These are phyloP conservation scores for Dendrolimus houi DNA, from an alignment of 2,888 invertebrate genomes.

Conservation along the genomic window DNA sequence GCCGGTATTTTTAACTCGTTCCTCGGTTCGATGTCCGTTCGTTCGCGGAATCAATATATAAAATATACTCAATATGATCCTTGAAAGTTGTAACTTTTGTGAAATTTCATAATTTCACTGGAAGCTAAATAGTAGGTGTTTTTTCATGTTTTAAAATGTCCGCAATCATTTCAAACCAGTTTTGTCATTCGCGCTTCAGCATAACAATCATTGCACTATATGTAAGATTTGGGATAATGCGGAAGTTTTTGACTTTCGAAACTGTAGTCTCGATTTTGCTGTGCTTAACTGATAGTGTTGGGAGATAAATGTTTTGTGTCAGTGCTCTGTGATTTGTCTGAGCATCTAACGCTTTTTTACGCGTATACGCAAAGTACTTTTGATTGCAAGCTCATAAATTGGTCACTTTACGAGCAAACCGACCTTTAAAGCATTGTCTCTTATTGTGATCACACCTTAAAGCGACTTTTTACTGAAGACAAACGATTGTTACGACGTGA, in stretches of 20 bases:
- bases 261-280: constrained; percentile 18
- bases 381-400: constrained; percentile 47
- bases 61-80: constrained; percentile 60
- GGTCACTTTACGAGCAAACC: constrained; percentile 40
- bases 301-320: constrained; percentile 26
- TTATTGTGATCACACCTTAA: constrained; percentile 32
- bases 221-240: constrained; percentile 17
- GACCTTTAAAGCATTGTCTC: constrained; percentile 45
- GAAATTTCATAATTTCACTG: constrained; percentile 35
- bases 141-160: constrained; percentile 25
- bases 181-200: constrained; percentile 23
- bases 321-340: constrained; percentile 36
- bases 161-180: constrained; percentile 57
- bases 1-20: constrained; percentile 74
- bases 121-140: constrained; percentile 29
- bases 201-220: constrained; percentile 28
- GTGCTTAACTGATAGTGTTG: constrained; percentile 28
- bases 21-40: constrained; percentile 71
- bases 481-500: constrained; percentile 25
- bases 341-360: too few relatives aligned
- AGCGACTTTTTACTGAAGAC: constrained; percentile 32
- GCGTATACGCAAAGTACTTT: constrained; percentile 41
- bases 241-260: constrained; percentile 44
- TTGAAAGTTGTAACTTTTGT: constrained; percentile 51
- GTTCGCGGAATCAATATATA: constrained; percentile 57